These are phyloP conservation scores for Zeuzera pyrina DNA, from an alignment of 2,888 invertebrate species.

Conservation along the genomic window DNA sequence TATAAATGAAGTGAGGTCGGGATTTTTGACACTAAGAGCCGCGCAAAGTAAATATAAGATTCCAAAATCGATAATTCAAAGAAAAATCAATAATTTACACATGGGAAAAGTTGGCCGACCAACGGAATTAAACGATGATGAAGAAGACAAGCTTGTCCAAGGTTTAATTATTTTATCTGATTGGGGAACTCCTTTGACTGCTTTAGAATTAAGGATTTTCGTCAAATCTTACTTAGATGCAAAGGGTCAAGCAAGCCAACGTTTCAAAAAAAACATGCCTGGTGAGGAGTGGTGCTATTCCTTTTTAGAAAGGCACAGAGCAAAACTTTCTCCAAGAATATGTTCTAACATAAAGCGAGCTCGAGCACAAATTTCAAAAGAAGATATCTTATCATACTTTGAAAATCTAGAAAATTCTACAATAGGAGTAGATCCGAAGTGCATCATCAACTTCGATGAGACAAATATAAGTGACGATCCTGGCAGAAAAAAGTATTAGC, in stretches of 20 bases:
- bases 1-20: not conserved
- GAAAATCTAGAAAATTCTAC: not conserved
- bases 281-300: not conserved
- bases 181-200: too few relatives aligned
- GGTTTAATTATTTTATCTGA: conserved; percentile 1
- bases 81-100: conserved; percentile 1
- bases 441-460: not conserved
- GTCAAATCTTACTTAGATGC: conserved; percentile 1
- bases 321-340: not conserved
- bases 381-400: not conserved
- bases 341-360: not conserved
- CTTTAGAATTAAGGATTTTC: not conserved
- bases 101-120: conserved; percentile 3
- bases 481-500: not conserved
- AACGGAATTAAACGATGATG: conserved; percentile 2
- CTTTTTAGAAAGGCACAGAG: not conserved
- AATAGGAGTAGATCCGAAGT: not conserved
- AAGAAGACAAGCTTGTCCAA: conserved; percentile 1
- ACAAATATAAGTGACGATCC: not conserved
- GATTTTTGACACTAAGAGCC: not conserved
- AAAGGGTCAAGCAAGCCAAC: too few relatives aligned
- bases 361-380: not conserved
- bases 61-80: conserved; percentile 1
- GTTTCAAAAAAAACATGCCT: conserved; percentile 1
- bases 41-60: not conserved